Evolutionary conservation across 2,888 invertebrate genomes (phyloP).

Genomic region (Drosophila hamatofila): DNA sequence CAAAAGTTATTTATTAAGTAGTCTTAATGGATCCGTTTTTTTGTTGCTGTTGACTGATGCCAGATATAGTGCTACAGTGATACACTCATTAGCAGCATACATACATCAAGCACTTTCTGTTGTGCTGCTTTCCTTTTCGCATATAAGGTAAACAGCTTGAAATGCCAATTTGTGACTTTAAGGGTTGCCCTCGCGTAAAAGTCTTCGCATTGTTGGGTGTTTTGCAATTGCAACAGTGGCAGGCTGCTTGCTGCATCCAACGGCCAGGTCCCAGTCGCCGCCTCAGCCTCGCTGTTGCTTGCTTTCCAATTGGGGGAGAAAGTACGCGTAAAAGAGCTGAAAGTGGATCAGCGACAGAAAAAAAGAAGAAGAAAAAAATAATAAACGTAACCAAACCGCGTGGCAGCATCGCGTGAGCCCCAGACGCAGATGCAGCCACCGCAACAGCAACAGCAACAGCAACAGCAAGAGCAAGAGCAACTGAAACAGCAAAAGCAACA

Average conservation of each 20-base stretch:
- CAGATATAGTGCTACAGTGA: background rate
- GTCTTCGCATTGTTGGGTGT: conserved; percentile 16
- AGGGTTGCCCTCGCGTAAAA: conserved; percentile 30
- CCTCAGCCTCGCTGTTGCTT: conserved; percentile 41
- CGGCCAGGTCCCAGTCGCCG: conserved; percentile 41
- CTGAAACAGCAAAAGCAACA: conserved; percentile 11
- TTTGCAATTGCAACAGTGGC: conserved; percentile 15
- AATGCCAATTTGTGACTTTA: conserved; percentile 12
- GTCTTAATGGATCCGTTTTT: background rate
- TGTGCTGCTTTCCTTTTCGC: conserved; percentile 10
- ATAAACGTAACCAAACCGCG: conserved; percentile 81
- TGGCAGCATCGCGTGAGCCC: conserved; percentile 78
- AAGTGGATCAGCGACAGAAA: conserved; percentile 74
- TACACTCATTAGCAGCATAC: conserved; percentile 2
- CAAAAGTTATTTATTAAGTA: background rate
- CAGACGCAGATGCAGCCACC: conserved; percentile 58
- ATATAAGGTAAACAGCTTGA: conserved; percentile 5
- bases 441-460: conserved; percentile 25
- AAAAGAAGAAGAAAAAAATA: conserved; percentile 54
- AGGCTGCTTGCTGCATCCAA: conserved; percentile 27
- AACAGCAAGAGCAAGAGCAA: conserved; percentile 2
- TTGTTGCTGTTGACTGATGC: background rate
- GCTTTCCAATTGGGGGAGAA: conserved; percentile 81
- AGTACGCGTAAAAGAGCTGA: conserved; percentile 78
- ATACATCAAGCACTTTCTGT: background rate